Evolutionary conservation across 2,797 vertebrate genomes (phyloP), one percentile per base, ranked within the genome.

Genomic region (Chrysolophus pictus): DNA sequence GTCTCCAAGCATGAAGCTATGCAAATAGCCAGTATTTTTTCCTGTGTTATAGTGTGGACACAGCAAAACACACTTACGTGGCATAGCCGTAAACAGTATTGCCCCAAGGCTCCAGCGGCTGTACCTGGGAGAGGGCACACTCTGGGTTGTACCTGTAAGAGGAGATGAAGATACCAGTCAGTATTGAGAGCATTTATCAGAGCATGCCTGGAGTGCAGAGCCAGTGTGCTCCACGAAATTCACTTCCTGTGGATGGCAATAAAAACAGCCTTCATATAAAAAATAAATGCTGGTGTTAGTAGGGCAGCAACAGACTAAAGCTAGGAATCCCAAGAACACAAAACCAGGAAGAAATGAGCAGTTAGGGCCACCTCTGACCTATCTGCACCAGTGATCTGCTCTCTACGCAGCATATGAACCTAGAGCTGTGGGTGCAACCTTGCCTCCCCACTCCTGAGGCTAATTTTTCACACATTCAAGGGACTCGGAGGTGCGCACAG

Each of bases 81-180:
- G 98, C 98, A 29, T 99, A 99, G 96, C 98, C 98, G 33, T 99
- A 99, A 44, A 99, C 98, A 0, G 98, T 99, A 88, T 99, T 99
- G 46, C 98, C 98, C 82, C 97, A 97, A 42, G 98, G 98, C 94
- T 96, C 96, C 91, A 98, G 92, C 0, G 98, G 98, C 97, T 91
- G 98, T 59, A 99, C 98, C 71, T 95, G 94, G 49, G 98, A 99
- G 37, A 97, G 92, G 64, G 96, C 95, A 91, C 97, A 97, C 37
- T 97, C 92, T 9, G 98, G 97, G 88, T 98, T 98, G 96, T 98
- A 98, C 98, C 98, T 99, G 76, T 35, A 82, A 87, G 47, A 80
- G 56, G 9, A 95, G 49, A 74, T 0, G 3, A 82, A 79, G 59
- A n/a, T 8, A 62, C 1, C 4, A 67, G 46, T 84, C 76, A 81